Evolutionary conservation across 2,797 vertebrate genomes (phyloP).

Genomic region (Tinamus major): DNA sequence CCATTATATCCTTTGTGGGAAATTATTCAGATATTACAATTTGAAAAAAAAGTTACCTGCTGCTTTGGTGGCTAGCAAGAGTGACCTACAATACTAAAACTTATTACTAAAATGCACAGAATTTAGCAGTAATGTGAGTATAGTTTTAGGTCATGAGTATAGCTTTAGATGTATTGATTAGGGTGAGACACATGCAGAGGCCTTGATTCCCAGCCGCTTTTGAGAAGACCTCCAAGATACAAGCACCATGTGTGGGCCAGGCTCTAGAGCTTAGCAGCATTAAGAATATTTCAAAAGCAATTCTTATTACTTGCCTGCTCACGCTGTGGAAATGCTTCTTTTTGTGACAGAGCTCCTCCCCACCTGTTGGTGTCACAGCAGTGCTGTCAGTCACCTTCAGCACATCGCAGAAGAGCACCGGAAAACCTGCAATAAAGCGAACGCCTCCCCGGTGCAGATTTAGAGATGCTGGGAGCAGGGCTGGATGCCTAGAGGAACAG

Average conservation of each 20-base stretch:
- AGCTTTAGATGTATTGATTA: background rate
- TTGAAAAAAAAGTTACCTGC: conserved; percentile 4
- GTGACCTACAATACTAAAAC: background rate
- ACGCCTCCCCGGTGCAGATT: background rate
- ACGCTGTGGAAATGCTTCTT: background rate
- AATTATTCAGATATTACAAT: background rate
- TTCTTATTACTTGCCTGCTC: background rate
- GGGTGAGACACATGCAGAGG: background rate
- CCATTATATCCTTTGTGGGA: background rate
- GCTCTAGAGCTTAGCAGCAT: background rate
- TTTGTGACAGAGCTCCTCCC: background rate
- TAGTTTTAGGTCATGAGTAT: background rate
- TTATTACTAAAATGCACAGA: background rate
- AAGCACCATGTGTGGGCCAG: background rate
- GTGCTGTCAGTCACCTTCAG: background rate
- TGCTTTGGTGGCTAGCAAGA: background rate
- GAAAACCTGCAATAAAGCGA: background rate
- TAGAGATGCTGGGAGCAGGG: background rate
- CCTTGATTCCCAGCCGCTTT: background rate
- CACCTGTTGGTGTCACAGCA: fast-evolving
- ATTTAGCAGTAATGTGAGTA: background rate
- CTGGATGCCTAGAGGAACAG: background rate
- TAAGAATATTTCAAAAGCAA: background rate
- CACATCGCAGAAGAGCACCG: conserved; percentile 1
- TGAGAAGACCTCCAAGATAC: background rate